Evolutionary conservation across 2,797 vertebrate genomes (phyloP).

Genomic region (Fringilla coelebs): DNA sequence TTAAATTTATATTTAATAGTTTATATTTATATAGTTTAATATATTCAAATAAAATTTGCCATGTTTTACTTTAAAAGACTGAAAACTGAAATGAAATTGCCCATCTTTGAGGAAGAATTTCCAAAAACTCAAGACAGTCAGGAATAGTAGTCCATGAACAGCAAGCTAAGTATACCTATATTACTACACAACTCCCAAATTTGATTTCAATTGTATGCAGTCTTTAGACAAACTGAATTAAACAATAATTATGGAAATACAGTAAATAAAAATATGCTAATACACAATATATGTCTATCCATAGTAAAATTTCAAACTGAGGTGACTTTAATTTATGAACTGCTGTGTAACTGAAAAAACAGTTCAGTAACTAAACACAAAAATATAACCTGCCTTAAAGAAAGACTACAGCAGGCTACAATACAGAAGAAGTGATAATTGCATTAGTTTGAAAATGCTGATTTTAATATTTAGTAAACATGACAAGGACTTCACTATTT

Average conservation of each 20-base stretch:
- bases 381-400: neutral
- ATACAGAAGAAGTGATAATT: neutral
- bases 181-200: neutral
- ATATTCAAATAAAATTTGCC: neutral
- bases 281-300: neutral
- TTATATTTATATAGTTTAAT: neutral
- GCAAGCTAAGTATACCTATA: neutral
- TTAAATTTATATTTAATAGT: no score
- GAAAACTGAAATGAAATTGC: neutral
- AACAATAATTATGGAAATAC: neutral
- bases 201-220: neutral
- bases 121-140: neutral
- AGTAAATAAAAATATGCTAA: neutral
- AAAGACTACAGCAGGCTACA: neutral
- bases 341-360: neutral
- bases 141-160: neutral
- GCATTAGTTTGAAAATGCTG: neutral
- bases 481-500: neutral
- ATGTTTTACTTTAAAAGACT: neutral
- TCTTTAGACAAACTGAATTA: neutral
- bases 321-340: neutral
- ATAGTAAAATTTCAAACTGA: neutral
- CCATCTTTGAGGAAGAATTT: neutral
- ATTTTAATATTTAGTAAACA: neutral
- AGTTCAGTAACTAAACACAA: neutral